Conservation (phyloP, 2,888 invertebrate species). For the Himalopsyche kuldschensis region DNA sequence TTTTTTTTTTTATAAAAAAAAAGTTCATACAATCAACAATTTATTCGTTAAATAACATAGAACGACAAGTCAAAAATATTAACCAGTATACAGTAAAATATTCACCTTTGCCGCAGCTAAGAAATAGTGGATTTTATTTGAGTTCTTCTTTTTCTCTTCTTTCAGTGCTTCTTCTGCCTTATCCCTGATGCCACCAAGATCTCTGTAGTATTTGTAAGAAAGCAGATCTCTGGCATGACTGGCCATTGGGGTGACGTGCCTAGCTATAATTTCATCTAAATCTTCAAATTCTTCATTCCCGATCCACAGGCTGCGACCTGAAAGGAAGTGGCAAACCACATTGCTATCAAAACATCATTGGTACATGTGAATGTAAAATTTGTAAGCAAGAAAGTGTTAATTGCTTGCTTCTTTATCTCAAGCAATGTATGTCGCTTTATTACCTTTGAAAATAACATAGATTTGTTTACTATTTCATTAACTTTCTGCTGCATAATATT, state of each 20-base stretch:
- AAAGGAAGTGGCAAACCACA: neutral
- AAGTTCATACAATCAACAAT: too few relatives aligned
- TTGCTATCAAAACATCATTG: neutral
- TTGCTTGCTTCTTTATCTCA: too few relatives aligned
- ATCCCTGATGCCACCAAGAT: conserved; percentile 77
- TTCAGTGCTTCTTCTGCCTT: conserved; percentile 85
- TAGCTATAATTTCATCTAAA: conserved; percentile 97
- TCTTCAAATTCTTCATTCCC: conserved; percentile 95
- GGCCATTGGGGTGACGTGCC: conserved; percentile 96
- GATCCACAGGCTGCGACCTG: conserved; percentile 75
- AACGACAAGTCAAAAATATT: neutral
- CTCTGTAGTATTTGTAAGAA: conserved; percentile 87
- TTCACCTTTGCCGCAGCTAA: conserved; percentile 71
- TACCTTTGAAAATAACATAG: too few relatives aligned
- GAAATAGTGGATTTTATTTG: conserved; percentile 87
- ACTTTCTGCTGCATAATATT: too few relatives aligned
- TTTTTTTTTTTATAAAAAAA: too few relatives aligned
- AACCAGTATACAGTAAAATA: conserved; percentile 44
- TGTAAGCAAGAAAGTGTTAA: too few relatives aligned
- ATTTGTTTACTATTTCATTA: too few relatives aligned
- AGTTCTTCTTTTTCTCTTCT: conserved; percentile 86
- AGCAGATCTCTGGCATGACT: conserved; percentile 87
- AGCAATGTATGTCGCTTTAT: too few relatives aligned
- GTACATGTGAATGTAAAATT: too few relatives aligned
- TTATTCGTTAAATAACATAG: too few relatives aligned